Percentiles rank a stretch among this genome's conserved stretches.
Conservation (phyloP, 2,888 invertebrate genomes). For the Morpho achilles region DNA sequence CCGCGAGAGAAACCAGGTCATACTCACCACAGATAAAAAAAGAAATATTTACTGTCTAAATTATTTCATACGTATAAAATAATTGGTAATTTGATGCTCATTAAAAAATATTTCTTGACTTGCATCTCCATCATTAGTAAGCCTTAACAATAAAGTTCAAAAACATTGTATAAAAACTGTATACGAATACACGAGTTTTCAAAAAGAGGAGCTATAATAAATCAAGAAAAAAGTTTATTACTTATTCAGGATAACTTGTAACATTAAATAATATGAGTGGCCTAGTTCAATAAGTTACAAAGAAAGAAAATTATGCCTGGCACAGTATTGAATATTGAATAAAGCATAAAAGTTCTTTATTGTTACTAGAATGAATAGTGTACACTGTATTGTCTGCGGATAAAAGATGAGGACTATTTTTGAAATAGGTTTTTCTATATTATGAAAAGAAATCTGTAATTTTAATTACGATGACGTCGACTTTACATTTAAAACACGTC, state of each 20-base stretch:
- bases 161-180: too few relatives aligned
- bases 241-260: slow-evolving; percentile 23
- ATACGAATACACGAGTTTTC: neutral
- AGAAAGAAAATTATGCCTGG: slow-evolving; percentile 35
- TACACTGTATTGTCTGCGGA: slow-evolving; percentile 56
- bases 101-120: slow-evolving; percentile 1
- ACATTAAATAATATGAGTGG: slow-evolving; percentile 30
- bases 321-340: slow-evolving; percentile 53
- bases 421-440: neutral
- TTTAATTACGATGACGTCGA: neutral
- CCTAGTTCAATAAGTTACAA: slow-evolving; percentile 13
- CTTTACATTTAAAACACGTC: too few relatives aligned
- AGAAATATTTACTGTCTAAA: too few relatives aligned
- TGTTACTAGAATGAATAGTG: slow-evolving; percentile 61
- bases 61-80: too few relatives aligned
- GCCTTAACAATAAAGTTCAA: too few relatives aligned
- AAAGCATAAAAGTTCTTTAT: slow-evolving; percentile 55
- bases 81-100: neutral
- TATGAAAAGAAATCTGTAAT: neutral
- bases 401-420: slow-evolving; percentile 42
- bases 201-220: neutral
- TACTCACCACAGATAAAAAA: too few relatives aligned
- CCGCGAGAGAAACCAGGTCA: too few relatives aligned
- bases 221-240: slow-evolving; percentile 1
- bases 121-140: neutral